A percentile compares a stretch with the other conserved stretches of the same genome.
Conservation (phyloP, 2,113 vertebrate species). For the Fregata magnificens region DNA sequence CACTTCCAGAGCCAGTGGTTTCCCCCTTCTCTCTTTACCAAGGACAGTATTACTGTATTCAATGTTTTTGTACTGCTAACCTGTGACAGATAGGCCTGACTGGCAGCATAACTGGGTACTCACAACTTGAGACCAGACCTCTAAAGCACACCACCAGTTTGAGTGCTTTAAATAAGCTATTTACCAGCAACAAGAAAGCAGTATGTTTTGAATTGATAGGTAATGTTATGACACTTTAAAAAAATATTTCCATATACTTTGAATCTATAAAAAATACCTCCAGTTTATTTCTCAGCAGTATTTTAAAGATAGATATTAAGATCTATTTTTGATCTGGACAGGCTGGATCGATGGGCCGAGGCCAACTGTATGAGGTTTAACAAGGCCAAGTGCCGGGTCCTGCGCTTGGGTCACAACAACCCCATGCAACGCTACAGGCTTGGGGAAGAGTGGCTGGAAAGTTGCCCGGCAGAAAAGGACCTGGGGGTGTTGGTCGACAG, state of each 20-base stretch:
- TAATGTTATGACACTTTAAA: neutral
- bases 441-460: no score
- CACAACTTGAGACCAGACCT: neutral
- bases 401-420: no score
- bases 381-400: no score
- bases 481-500: no score
- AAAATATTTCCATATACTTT: neutral
- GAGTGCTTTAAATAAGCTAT: neutral
- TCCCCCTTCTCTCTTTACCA: neutral
- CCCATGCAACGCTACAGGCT: no score
- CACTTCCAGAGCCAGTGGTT: neutral
- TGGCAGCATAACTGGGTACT: neutral
- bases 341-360: no score
- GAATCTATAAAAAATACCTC: neutral
- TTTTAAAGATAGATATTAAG: neutral
- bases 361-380: no score
- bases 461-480: no score
- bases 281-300: neutral
- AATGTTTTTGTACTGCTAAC: neutral
- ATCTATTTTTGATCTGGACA: no score
- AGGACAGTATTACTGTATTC: neutral
- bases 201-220: neutral
- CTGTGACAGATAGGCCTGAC: neutral
- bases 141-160: neutral
- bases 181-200: neutral